Conservation (phyloP, 2,113 vertebrate species). For the Globicephala melas region DNA sequence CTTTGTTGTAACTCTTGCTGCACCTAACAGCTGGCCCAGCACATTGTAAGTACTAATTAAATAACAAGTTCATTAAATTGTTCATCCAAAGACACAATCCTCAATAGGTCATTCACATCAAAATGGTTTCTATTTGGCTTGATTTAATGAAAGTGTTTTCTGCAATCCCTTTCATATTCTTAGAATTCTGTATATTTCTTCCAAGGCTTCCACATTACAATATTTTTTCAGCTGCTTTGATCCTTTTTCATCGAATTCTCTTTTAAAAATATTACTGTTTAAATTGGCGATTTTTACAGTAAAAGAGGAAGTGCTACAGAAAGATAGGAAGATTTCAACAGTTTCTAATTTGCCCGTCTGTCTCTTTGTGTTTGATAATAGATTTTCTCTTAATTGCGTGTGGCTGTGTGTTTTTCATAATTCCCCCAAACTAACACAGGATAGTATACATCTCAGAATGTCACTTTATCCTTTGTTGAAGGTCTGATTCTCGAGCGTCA, state of each 20-base stretch:
- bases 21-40: neutral
- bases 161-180: neutral
- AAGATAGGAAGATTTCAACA: neutral
- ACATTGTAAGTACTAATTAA: neutral
- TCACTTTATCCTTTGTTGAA: neutral
- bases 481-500: neutral
- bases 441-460: neutral
- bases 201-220: neutral
- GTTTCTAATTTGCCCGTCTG: neutral
- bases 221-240: slow-evolving; percentile 6
- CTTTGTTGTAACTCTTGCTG: neutral
- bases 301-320: neutral
- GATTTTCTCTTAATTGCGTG: neutral
- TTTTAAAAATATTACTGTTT: neutral
- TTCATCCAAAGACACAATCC: neutral
- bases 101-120: neutral
- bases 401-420: neutral
- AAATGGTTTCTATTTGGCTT: neutral
- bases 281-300: neutral
- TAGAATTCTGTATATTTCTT: neutral
- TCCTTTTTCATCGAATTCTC: neutral
- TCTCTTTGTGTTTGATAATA: neutral
- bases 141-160: neutral
- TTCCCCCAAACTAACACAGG: neutral
- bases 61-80: neutral